Evolutionary conservation across 2,113 vertebrate genomes (phyloP).

Genomic region (Pomatostomus ruficeps): DNA sequence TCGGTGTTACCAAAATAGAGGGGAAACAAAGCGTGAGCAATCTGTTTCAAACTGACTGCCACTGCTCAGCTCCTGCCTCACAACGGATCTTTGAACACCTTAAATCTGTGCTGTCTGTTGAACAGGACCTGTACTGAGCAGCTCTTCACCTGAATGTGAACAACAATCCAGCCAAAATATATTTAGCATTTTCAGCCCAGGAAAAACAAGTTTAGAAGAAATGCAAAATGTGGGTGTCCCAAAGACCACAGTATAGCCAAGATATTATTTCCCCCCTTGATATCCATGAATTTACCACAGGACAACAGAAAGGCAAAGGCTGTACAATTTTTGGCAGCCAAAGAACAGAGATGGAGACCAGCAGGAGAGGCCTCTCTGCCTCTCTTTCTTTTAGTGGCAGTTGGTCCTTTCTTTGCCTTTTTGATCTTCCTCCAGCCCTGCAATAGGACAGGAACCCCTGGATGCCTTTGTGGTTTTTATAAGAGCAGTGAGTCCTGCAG

Average conservation of each 20-base stretch:
- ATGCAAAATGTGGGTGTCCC: not conserved
- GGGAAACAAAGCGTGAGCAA: not conserved
- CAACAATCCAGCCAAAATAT: not conserved
- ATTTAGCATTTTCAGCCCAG: not conserved
- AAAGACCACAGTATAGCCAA: not conserved
- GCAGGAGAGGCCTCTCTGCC: not conserved
- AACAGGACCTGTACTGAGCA: not conserved
- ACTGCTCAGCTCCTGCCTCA: not conserved
- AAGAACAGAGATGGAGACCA: not conserved
- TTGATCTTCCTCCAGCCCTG: not conserved
- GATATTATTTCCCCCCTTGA: not conserved
- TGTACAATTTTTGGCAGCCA: not conserved
- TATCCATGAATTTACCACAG: not conserved
- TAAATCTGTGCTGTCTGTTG: not conserved
- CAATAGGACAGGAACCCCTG: not conserved
- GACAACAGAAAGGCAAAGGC: not conserved
- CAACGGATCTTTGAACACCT: not conserved
- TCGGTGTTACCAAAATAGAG: not conserved
- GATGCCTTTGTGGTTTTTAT: not conserved
- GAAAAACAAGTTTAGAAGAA: not conserved
- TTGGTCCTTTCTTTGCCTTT: not conserved
- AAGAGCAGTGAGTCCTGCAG: not conserved
- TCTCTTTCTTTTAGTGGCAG: not conserved
- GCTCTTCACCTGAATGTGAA: not conserved
- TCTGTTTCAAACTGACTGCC: not conserved